These are phyloP conservation scores for Macrostomum lignano DNA, from an alignment of 1,140 invertebrate species.

Conservation along the genomic window DNA sequence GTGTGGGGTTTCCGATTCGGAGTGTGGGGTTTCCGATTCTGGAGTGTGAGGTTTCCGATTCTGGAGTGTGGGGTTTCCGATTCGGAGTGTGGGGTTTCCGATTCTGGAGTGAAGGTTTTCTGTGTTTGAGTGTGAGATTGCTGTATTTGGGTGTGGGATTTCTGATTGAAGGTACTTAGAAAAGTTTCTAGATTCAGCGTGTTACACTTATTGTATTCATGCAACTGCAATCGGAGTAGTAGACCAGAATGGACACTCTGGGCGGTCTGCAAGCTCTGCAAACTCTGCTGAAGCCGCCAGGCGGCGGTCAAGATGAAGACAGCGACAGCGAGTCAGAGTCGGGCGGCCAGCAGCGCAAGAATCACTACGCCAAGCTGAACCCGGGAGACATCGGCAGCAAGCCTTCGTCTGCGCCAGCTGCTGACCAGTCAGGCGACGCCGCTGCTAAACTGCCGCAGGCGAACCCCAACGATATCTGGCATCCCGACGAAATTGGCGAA, in stretches of 20 bases:
- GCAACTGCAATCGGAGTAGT: not conserved
- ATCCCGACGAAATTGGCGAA: slow-evolving; percentile 29
- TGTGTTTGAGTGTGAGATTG: too few species aligned
- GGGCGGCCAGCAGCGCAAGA: slow-evolving; percentile 4
- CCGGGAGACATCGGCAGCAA: slow-evolving; percentile 7
- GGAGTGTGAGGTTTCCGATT: too few species aligned
- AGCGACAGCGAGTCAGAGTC: slow-evolving; percentile 6
- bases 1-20: too few species aligned
- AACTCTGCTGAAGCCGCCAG: not conserved
- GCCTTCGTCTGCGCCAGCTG: not conserved
- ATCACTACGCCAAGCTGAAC: slow-evolving; percentile 4
- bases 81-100: too few species aligned
- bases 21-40: too few species aligned
- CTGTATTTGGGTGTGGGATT: too few species aligned
- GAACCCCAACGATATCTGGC: slow-evolving; percentile 32
- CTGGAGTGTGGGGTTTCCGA: too few species aligned
- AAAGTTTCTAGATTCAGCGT: not conserved
- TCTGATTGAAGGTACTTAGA: too few species aligned
- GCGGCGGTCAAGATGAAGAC: not conserved
- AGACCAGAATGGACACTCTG: not conserved
- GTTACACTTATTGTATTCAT: not conserved
- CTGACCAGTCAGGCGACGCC: not conserved
- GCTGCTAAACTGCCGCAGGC: too few species aligned
- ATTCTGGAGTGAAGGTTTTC: too few species aligned
- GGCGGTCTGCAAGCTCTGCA: slow-evolving; percentile 6